Conservation (phyloP, 2,113 vertebrate genomes). For the Anser brachyrhynchus region DNA sequence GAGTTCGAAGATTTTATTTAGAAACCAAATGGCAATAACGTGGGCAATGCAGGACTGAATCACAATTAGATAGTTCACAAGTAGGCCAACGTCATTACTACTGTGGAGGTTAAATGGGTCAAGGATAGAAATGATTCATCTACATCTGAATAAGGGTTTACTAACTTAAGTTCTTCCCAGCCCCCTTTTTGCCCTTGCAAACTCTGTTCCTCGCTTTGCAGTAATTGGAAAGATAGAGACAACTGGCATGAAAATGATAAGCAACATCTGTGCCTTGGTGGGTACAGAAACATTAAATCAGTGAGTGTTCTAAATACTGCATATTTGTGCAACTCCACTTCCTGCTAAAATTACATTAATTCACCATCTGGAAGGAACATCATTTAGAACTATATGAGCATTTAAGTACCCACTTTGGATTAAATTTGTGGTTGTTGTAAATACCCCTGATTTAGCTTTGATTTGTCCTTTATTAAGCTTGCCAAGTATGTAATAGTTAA, state of each 20-base stretch:
- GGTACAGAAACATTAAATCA: constrained; percentile 77
- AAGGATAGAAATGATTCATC: background rate
- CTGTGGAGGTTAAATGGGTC: background rate
- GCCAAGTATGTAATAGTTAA: constrained; percentile 77
- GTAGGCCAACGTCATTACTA: fast-evolving
- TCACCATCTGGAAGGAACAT: constrained; percentile 83
- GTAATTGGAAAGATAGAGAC: constrained; percentile 70
- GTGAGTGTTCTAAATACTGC: constrained; percentile 72
- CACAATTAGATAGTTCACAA: background rate
- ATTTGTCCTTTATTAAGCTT: constrained; percentile 79
- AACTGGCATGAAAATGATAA: constrained; percentile 73
- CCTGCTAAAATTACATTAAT: constrained; percentile 84
- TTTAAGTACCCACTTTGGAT: constrained; percentile 82
- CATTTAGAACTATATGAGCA: constrained; percentile 79
- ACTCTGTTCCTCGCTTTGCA: constrained; percentile 58
- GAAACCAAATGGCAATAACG: background rate
- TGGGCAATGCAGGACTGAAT: background rate
- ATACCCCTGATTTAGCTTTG: constrained; percentile 83
- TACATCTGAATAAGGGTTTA: constrained; percentile 23
- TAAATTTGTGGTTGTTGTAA: constrained; percentile 82
- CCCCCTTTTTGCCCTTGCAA: constrained; percentile 41
- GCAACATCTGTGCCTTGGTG: constrained; percentile 77
- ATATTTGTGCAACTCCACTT: constrained; percentile 82
- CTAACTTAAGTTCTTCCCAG: constrained; percentile 10
- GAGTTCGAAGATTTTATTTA: background rate